Conservation (phyloP, 2,888 invertebrate species). For the Adineta ricciae region DNA sequence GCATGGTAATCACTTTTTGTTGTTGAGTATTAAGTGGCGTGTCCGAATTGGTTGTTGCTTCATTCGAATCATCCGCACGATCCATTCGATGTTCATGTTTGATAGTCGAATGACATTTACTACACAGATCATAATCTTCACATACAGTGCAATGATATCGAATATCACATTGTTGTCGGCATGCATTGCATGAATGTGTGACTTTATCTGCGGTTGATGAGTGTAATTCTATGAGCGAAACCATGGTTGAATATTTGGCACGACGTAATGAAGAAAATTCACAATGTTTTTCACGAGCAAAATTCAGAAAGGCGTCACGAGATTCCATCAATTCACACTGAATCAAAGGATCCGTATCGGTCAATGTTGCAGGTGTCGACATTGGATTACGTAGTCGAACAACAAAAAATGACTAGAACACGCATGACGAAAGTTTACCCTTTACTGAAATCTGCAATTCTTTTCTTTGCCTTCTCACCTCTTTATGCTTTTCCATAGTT, state of each 20-base stretch:
- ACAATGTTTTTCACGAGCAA: constrained; percentile 94
- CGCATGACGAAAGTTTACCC: too few species aligned
- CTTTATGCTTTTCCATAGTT: constrained; percentile 99
- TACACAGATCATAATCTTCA: constrained; percentile 97
- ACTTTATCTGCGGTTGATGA: constrained; percentile 95
- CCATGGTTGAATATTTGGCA: constrained; percentile 87
- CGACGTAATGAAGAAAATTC: constrained; percentile 90
- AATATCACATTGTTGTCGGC: constrained; percentile 87
- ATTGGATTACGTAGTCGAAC: constrained; percentile 51
- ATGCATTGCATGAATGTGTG: constrained; percentile 95
- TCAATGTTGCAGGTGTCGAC: constrained; percentile 74
- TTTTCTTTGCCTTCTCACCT: too few species aligned
- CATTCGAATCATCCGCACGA: constrained; percentile 31
- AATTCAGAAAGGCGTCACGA: constrained; percentile 90
- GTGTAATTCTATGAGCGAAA: constrained; percentile 93
- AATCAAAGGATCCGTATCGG: constrained; percentile 82
- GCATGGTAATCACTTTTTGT: neutral
- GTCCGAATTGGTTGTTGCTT: constrained; percentile 6
- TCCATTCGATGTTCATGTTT: constrained; percentile 96
- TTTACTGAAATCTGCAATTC: too few species aligned
- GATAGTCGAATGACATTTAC: constrained; percentile 80
- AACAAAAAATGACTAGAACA: neutral
- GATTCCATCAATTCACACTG: constrained; percentile 99
- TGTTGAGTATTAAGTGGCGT: constrained; percentile 40
- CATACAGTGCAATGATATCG: constrained; percentile 86